Conservation (phyloP, 2,797 vertebrate species). For the Acomys russatus region DNA sequence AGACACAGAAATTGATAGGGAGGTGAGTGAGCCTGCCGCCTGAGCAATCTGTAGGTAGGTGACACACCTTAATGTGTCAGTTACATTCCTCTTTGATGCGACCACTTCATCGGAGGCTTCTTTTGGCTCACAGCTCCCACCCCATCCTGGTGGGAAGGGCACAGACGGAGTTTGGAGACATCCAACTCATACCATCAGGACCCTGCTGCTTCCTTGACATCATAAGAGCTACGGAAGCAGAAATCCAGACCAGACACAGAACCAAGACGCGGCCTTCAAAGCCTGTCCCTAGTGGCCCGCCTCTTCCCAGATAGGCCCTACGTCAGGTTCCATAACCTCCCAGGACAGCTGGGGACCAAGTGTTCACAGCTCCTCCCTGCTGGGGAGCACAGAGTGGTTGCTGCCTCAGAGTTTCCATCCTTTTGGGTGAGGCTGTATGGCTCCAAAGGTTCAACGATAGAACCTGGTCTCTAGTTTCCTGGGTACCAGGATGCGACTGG, state of each 20-base stretch:
- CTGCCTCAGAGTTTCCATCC: neutral
- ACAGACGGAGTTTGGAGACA: neutral
- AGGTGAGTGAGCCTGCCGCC: fast-evolving
- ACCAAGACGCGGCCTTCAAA: neutral
- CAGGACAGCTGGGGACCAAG: neutral
- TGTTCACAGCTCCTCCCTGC: neutral
- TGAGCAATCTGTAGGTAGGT: no score
- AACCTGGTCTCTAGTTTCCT: neutral
- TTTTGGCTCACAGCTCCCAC: neutral
- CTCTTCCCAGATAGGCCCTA: neutral
- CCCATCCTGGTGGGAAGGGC: neutral
- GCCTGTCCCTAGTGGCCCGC: neutral
- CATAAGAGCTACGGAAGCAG: neutral
- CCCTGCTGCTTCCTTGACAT: neutral
- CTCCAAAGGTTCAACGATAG: neutral
- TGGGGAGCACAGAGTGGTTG: neutral
- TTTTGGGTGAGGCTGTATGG: no score
- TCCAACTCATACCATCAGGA: neutral
- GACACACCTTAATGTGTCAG: fast-evolving
- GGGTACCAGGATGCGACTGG: neutral
- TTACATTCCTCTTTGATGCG: no score
- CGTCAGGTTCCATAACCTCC: neutral
- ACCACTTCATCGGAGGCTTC: neutral
- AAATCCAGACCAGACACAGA: neutral
- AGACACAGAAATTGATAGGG: fast-evolving